Conservation (phyloP, 2,113 vertebrate species). For the Morone saxatilis region DNA sequence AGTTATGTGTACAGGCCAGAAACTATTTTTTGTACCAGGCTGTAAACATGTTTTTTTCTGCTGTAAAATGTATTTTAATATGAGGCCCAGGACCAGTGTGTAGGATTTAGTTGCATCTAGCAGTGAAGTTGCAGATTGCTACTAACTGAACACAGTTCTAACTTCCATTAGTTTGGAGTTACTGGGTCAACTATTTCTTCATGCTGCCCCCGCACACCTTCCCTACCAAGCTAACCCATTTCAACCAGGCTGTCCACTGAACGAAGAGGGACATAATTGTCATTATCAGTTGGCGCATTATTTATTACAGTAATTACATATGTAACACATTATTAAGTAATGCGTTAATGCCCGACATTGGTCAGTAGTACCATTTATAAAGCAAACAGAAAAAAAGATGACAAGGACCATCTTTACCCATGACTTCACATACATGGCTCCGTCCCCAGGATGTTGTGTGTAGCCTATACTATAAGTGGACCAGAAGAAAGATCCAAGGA, state of each 20-base stretch:
- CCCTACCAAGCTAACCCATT: background rate
- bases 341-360: background rate
- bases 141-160: too few species aligned
- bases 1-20: too few species aligned
- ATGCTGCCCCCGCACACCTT: too few species aligned
- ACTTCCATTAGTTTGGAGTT: background rate
- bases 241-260: too few species aligned
- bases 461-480: constrained; percentile 42
- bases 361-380: constrained; percentile 5
- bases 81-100: too few species aligned
- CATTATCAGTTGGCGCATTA: too few species aligned
- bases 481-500: constrained; percentile 42
- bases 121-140: too few species aligned
- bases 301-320: background rate
- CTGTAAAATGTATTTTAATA: too few species aligned
- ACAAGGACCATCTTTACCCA: constrained; percentile 27
- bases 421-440: constrained; percentile 53
- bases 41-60: too few species aligned
- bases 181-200: too few species aligned
- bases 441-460: constrained; percentile 25
- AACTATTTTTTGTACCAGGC: too few species aligned
- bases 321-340: background rate
- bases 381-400: constrained; percentile 5
- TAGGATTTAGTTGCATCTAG: too few species aligned
- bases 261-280: background rate